These are phyloP conservation scores for Ceratina calcarata DNA, from an alignment of 1,140 invertebrate genomes.

Conservation along the genomic window DNA sequence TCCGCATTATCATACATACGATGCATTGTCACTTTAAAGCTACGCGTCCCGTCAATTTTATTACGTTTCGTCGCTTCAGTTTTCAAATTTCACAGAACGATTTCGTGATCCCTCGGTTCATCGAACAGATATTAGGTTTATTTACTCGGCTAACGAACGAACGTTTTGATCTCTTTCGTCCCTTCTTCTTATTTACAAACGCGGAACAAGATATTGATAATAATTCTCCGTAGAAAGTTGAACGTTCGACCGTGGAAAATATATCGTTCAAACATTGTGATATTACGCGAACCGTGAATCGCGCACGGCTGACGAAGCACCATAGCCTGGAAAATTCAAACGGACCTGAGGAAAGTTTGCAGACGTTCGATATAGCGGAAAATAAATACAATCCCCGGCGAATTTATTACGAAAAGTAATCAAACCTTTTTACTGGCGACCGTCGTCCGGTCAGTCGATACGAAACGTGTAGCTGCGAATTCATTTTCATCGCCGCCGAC, in stretches of 20 bases:
- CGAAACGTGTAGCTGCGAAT: not conserved
- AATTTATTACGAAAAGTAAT: constrained; percentile 24
- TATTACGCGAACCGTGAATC: constrained; percentile 1
- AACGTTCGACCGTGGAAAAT: constrained; percentile 1
- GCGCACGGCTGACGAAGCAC: not conserved
- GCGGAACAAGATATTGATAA: not conserved
- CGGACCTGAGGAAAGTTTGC: not conserved
- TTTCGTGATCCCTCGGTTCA: not conserved
- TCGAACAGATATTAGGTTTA: not conserved
- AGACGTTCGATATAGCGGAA: not conserved
- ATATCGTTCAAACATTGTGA: constrained; percentile 8
- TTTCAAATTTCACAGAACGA: not conserved
- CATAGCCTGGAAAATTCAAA: not conserved
- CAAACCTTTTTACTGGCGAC: not conserved
- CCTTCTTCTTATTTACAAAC: not conserved
- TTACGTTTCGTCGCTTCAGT: not conserved
- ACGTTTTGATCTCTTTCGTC: too few species aligned
- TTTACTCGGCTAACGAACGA: not conserved
- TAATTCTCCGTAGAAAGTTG: not conserved
- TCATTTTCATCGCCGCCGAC: not conserved
- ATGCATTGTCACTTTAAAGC: not conserved
- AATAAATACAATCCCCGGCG: not conserved
- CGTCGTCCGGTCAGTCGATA: not conserved
- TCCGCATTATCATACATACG: constrained; percentile 17
- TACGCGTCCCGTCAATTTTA: not conserved